Conservation (phyloP, 2,888 invertebrate species). For the Melieria crassipennis region DNA sequence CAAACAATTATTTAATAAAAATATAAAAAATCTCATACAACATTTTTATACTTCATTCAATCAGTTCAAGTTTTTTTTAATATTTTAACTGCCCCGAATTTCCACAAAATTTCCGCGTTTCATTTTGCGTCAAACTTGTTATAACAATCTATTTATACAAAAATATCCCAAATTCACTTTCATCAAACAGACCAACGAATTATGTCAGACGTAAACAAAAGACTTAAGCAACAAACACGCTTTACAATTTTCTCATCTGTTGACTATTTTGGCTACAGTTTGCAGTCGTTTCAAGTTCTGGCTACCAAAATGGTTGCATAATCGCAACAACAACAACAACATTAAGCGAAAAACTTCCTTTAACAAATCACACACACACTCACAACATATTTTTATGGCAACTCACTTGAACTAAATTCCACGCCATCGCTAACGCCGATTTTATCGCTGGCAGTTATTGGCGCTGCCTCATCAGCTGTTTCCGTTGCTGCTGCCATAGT, state of each 20-base stretch:
- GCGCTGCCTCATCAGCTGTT: slow-evolving; percentile 25
- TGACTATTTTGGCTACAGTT: background rate
- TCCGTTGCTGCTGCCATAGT: slow-evolving; percentile 23
- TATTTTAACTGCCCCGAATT: too few relatives aligned
- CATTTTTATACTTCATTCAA: too few relatives aligned
- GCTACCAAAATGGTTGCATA: slow-evolving; percentile 23
- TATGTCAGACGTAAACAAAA: slow-evolving; percentile 42
- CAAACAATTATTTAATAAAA: too few relatives aligned
- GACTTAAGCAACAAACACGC: slow-evolving; percentile 51
- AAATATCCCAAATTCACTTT: too few relatives aligned
- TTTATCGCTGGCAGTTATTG: slow-evolving; percentile 37
- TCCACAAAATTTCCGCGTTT: too few relatives aligned
- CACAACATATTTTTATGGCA: background rate
- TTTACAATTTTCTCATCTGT: slow-evolving; percentile 24
- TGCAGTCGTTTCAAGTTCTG: slow-evolving; percentile 51
- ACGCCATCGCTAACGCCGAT: slow-evolving; percentile 33
- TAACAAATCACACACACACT: background rate
- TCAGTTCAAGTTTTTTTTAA: too few relatives aligned
- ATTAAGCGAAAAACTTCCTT: slow-evolving; percentile 10
- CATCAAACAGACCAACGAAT: background rate
- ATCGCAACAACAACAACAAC: background rate
- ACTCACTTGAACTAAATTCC: slow-evolving; percentile 45
- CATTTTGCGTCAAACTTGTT: too few relatives aligned
- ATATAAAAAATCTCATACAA: too few relatives aligned
- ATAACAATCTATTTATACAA: too few relatives aligned